Base-by-base conservation (phyloP, 2,797 vertebrate genomes). In the Triplophysa bombifrons region DNA sequence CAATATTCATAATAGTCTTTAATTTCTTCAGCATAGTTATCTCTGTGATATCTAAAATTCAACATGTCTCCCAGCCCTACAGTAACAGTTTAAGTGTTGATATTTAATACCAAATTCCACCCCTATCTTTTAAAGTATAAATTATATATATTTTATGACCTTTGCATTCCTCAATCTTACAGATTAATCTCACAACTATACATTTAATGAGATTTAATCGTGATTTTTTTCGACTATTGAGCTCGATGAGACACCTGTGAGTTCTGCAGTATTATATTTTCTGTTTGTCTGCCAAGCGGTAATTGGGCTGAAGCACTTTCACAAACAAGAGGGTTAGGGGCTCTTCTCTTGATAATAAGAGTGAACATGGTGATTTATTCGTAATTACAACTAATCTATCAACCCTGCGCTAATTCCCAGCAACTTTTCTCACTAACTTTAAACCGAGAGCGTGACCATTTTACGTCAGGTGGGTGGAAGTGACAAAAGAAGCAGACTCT, bases 311-410 rank as follows among this genome's bases (percentile, higher is more conserved):
- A 86, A 79, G 74, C 82, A 82, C 83, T 83, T 85, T 80, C 69
- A 30, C 72, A 78, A 78, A 83, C 82, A 72, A 75, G 80, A 77
- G 66, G 46, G 27, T 10, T 55, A 79, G 78, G 75, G 72, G 65
- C 80, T 74, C 80, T 84, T 82, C 82, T 82, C 78, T 69, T 76
- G 44, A 7, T 79, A 77, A 86, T 79, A 77, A 83, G 81, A 41
- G 71, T 64, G 58, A 82, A 81, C 80, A 82, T 56, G 80, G 72
- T 86, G 84, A 86, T 86, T 89, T 67, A 72, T 55, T 34, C 60
- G 38, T 89, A 85, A 87, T 83, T 78, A 85, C 76, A 41, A 76
- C 84, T 88, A 84, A 85, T 87, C 84, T 82, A 82, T 80, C 65
- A 72, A 75, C 64, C 66, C 76, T 14, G 34, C 34, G 78, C 84